A percentile compares a stretch with the other conserved stretches of the same genome.
These are phyloP conservation scores for Mastomys coucha DNA, from an alignment of 2,113 vertebrate genomes.

Conservation along the genomic window DNA sequence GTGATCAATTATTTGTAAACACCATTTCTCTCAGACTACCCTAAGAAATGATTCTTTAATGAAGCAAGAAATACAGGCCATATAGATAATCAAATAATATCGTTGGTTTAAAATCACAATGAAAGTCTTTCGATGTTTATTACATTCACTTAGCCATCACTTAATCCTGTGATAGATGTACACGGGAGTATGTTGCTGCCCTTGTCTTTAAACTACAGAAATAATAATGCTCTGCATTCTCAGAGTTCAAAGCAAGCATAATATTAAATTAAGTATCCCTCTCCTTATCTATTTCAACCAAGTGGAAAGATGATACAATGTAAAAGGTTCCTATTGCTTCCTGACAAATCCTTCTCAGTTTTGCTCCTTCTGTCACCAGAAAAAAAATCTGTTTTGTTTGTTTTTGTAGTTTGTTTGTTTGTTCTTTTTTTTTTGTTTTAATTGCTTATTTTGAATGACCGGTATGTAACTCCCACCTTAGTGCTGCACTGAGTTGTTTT, in stretches of 20 bases:
- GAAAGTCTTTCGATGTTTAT: neutral
- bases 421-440: neutral
- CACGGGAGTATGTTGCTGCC: neutral
- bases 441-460: neutral
- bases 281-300: neutral
- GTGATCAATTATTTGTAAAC: neutral
- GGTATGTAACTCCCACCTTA: neutral
- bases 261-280: neutral
- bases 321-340: neutral
- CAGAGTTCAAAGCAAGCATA: neutral
- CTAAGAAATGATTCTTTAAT: neutral
- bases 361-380: neutral
- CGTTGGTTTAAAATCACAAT: slow-evolving; percentile 13
- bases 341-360: slow-evolving; percentile 3
- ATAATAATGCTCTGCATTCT: slow-evolving; percentile 22
- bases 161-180: neutral
- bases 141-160: neutral
- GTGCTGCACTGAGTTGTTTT: neutral
- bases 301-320: neutral
- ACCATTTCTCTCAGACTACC: neutral
- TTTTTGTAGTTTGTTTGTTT: neutral
- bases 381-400: neutral
- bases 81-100: neutral
- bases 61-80: neutral
- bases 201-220: slow-evolving; percentile 51